These are phyloP conservation scores for Seriola dumerili DNA, from an alignment of 2,113 vertebrate species.

Conservation along the genomic window DNA sequence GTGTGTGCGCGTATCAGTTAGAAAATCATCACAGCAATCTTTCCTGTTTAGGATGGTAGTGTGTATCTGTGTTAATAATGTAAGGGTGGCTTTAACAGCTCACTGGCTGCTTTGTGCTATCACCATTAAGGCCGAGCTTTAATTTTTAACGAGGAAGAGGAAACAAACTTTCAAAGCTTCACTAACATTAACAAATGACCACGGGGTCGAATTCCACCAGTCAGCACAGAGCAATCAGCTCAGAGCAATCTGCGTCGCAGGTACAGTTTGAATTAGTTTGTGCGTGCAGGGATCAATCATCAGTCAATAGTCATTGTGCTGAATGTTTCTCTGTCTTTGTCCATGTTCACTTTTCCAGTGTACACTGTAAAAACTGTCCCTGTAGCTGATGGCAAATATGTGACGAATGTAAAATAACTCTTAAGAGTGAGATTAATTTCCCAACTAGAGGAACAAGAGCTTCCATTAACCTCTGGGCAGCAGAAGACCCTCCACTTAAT, in stretches of 20 bases:
- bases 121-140: constrained; percentile 71
- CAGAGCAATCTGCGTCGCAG: constrained; percentile 53
- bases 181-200: constrained; percentile 69
- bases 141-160: constrained; percentile 76
- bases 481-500: not conserved
- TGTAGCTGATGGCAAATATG: constrained; percentile 14
- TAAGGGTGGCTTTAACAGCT: constrained; percentile 62
- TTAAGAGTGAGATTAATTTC: constrained; percentile 32
- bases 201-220: constrained; percentile 38
- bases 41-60: constrained; percentile 54
- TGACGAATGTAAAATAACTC: constrained; percentile 33
- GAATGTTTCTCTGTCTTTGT: not conserved
- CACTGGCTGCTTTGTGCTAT: constrained; percentile 59
- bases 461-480: constrained; percentile 49
- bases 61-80: constrained; percentile 78
- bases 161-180: constrained; percentile 65
- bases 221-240: constrained; percentile 55
- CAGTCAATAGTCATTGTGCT: constrained; percentile 26
- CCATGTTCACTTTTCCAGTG: not conserved
- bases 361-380: not conserved
- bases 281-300: constrained; percentile 43
- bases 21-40: constrained; percentile 20
- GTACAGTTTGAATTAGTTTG: constrained; percentile 48
- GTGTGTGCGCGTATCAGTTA: constrained; percentile 1
- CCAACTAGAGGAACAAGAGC: constrained; percentile 23